Percentiles rank a stretch among this genome's conserved stretches.
Evolutionary conservation across 2,797 vertebrate species (phyloP).

Genomic region (Taeniopygia guttata): DNA sequence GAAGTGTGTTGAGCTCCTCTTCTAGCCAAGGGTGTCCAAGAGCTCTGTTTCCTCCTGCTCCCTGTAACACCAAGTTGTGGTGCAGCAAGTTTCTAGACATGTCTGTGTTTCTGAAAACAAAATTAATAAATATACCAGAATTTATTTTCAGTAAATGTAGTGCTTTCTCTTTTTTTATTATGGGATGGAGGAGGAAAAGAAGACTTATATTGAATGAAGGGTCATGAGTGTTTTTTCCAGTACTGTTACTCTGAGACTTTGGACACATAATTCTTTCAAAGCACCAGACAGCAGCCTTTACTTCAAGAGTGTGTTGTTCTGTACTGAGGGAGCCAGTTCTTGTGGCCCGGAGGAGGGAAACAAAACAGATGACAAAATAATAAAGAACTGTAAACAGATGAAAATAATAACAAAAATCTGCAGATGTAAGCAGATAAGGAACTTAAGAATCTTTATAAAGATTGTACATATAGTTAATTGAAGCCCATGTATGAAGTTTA

Average conservation of each 20-base stretch:
- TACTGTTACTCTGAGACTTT: not conserved
- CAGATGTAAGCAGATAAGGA: not conserved
- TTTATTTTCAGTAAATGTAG: not conserved
- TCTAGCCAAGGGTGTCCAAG: not conserved
- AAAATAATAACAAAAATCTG: not conserved
- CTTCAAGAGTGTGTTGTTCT: not conserved
- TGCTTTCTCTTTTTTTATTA: not conserved
- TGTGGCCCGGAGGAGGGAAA: not conserved
- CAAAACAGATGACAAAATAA: not conserved
- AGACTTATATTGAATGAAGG: not conserved
- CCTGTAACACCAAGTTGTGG: not conserved
- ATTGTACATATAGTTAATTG: not conserved
- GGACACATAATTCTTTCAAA: not conserved
- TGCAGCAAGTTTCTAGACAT: accelerated
- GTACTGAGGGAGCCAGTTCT: not conserved
- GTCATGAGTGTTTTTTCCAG: not conserved
- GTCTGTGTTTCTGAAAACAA: not conserved
- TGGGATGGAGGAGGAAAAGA: not conserved
- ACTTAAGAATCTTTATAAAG: not conserved
- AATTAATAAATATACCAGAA: not conserved
- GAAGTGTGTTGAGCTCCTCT: not conserved
- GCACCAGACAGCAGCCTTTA: not conserved
- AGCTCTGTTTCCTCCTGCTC: not conserved
- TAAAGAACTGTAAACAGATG: not conserved
- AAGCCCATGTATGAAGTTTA: not conserved